Evolutionary conservation across 2,888 invertebrate species (phyloP), one percentile per base, ranked within the genome.

Genomic region (Eudemis profundana): DNA sequence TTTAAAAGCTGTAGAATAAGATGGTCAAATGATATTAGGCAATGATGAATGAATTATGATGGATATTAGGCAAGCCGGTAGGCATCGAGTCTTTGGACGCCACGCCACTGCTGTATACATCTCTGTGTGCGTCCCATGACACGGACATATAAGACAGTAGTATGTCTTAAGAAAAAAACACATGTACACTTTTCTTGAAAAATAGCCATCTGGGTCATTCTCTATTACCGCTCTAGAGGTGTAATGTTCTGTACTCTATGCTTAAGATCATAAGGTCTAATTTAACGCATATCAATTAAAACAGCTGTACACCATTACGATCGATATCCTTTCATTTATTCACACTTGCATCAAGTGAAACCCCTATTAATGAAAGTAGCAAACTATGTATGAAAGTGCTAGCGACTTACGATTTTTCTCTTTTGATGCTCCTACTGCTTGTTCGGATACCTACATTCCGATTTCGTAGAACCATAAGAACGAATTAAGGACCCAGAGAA

Each of bases 261-360:
- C 2, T 8, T 0, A 33, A 3, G 10, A 3, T 33, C 14, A 15
- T 54, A 40, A 40, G 23, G 3, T 3, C 15, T 17, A 42, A 3
- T 54, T 17, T 15, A 15, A 15, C 17, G 12, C 8, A 7, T 23
- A 40, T 40, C 27, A 40, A 51, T 14, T 15, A n/a, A 23, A 17
- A 42, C 17, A 17, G 27, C 23, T 42, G 27, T n/a, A 50, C 23
- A n/a, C 50, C 2, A 17, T 40, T 15, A 10, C 17, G 61, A 51
- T 61, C 61, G 50, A 61, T 61, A 61, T 14, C 40, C 40, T 21
- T 51, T 61, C 42, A 51, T 61, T 61, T 51, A 61, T 61, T 61
- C 51, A 61, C 50, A 44, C 33, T 21, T 61, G 61, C 61, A 61
- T 19, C 29, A 17, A 1, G 19, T 33, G 4, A n/a, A 8, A 14